These are phyloP conservation scores for Apodemus sylvaticus DNA, from an alignment of 2,113 vertebrate species.

Conservation along the genomic window DNA sequence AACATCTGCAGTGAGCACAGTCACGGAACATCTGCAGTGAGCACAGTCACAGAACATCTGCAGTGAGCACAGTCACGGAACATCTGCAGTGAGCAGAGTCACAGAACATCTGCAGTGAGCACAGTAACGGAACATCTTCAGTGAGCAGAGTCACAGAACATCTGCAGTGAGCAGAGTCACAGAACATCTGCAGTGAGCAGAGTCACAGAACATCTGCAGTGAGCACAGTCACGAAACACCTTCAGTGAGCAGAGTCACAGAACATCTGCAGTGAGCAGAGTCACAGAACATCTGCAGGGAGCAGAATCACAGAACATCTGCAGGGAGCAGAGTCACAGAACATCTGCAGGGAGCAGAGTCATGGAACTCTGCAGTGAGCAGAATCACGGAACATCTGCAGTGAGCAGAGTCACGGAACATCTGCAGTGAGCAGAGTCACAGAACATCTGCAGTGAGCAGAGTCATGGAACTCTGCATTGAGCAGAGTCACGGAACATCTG, in stretches of 20 bases:
- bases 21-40: not conserved
- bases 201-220: not conserved
- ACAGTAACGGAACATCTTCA: not conserved
- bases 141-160: not conserved
- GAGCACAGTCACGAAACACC: no score
- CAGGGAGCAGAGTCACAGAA: not conserved
- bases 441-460: not conserved
- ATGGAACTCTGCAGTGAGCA: no score
- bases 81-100: not conserved
- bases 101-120: not conserved
- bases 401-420: not conserved
- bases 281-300: not conserved
- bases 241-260: not conserved
- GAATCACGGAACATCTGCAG: not conserved
- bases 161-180: not conserved
- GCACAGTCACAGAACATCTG: not conserved
- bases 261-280: not conserved
- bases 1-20: not conserved
- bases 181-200: not conserved
- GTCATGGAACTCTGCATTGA: no score
- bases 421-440: not conserved
- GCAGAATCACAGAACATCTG: not conserved
- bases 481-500: not conserved
- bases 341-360: not conserved
- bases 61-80: not conserved